These are phyloP conservation scores for Augochlora pura DNA, from an alignment of 1,140 invertebrate genomes.

Conservation along the genomic window DNA sequence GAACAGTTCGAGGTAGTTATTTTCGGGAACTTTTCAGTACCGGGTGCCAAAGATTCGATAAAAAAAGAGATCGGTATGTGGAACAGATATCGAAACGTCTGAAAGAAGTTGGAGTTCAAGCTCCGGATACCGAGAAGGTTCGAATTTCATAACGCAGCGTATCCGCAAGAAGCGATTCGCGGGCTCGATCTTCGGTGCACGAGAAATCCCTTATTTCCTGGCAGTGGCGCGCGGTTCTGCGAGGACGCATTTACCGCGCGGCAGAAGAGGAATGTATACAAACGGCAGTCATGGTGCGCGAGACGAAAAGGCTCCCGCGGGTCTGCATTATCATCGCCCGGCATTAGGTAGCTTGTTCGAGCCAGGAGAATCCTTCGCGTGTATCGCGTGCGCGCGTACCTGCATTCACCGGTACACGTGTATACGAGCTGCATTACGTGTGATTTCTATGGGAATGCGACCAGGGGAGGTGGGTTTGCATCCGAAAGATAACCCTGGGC, in stretches of 20 bases:
- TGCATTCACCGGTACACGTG: constrained; percentile 52
- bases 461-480: constrained; percentile 52
- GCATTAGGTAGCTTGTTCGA: constrained; percentile 63
- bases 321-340: constrained; percentile 64
- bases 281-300: constrained; percentile 30
- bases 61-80: no score
- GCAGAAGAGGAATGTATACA: constrained; percentile 18
- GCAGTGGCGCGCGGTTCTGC: neutral
- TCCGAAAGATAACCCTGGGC: constrained; percentile 65
- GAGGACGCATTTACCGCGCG: constrained; percentile 28
- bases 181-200: neutral
- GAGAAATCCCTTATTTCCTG: constrained; percentile 31
- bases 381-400: constrained; percentile 34
- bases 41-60: no score
- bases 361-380: constrained; percentile 30
- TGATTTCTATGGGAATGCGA: constrained; percentile 68
- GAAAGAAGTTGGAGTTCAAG: no score
- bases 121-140: no score
- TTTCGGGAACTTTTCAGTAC: no score
- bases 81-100: no score
- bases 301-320: constrained; percentile 64
- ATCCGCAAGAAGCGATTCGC: constrained; percentile 6
- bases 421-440: constrained; percentile 59
- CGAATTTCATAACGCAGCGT: neutral
- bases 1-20: no score